Evolutionary conservation across 2,888 invertebrate species (phyloP), one percentile per base, ranked within the genome.

Genomic region (Galerucella pusilla): DNA sequence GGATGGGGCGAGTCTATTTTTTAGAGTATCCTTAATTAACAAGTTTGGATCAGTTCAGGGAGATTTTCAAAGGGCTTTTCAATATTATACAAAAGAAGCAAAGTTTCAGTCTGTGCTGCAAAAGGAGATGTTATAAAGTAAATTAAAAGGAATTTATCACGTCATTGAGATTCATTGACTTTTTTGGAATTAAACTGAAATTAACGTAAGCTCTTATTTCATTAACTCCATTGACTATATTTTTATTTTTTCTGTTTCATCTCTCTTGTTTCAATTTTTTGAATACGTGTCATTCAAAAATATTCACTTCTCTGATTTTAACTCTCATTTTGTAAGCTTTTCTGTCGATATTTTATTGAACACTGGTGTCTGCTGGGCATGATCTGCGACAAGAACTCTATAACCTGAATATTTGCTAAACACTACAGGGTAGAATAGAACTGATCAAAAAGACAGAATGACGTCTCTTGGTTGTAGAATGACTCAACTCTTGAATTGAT

Each of bases 131-230:
- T 81, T 78, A 78, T 82, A 79, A 82, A 82, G 81, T 80, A 81
- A 81, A 83, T 82, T 83, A 82, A 82, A 80, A 79, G 81, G 81
- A 77, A 81, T 82, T 82, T 80, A 82, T 82, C 82, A 80, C 80
- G 77, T 74, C 76, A 79, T 76, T 80, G 76, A 79, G 80, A 82
- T 81, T 80, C 80, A 81, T 81, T 81, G 80, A 79, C 75, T 80
- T 78, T 77, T 76, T 73, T 79, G 78, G 79, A 80, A 80, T 80
- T 80, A 78, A 76, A 78, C 80, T 57, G 16, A 57, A 57, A 57
- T 57, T 57, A 10, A 57, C 7, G 2, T 57, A 57, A 57, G 20
- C 2, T 14, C 11, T 49, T 49, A 49, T 49, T 11, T 14, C 49
- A 49, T 49, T 14, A 12, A 14, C 14, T 42, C 11, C 14, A 14